Evolutionary conservation across 2,113 vertebrate genomes (phyloP).

Genomic region (Empidonax alnorum): DNA sequence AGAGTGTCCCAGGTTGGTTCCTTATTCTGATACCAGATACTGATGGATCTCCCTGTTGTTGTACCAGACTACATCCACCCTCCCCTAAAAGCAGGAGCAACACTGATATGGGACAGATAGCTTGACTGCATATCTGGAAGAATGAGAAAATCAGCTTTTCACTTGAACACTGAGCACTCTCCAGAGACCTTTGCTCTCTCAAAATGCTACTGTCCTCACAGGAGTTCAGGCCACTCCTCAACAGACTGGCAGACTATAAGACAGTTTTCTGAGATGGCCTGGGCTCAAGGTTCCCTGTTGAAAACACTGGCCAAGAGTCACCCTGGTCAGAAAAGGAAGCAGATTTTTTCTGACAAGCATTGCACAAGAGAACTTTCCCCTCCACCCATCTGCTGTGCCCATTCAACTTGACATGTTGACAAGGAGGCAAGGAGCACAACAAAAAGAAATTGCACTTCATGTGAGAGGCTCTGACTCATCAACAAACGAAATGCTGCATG

Average conservation of each 20-base stretch:
- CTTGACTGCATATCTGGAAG: background rate
- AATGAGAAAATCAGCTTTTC: background rate
- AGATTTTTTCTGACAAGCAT: background rate
- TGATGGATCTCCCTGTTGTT: background rate
- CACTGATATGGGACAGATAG: background rate
- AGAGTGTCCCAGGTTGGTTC: background rate
- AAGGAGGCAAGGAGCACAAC: slow-evolving; percentile 20
- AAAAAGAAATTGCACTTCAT: background rate
- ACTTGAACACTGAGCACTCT: background rate
- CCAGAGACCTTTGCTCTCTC: background rate
- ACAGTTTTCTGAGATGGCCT: background rate
- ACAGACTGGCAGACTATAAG: background rate
- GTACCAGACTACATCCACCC: background rate
- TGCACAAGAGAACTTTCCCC: background rate
- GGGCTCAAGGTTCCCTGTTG: background rate
- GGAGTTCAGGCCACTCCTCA: background rate
- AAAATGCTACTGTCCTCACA: background rate
- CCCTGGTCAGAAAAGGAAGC: background rate
- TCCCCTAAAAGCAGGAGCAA: background rate
- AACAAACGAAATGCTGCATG: background rate
- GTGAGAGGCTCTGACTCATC: slow-evolving; percentile 34
- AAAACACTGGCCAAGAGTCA: background rate
- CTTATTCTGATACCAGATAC: background rate
- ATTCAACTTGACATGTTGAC: slow-evolving; percentile 2
- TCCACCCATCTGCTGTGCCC: background rate